Base-by-base conservation (phyloP, 2,888 invertebrate species). In the Ennomos fuscantarius region DNA sequence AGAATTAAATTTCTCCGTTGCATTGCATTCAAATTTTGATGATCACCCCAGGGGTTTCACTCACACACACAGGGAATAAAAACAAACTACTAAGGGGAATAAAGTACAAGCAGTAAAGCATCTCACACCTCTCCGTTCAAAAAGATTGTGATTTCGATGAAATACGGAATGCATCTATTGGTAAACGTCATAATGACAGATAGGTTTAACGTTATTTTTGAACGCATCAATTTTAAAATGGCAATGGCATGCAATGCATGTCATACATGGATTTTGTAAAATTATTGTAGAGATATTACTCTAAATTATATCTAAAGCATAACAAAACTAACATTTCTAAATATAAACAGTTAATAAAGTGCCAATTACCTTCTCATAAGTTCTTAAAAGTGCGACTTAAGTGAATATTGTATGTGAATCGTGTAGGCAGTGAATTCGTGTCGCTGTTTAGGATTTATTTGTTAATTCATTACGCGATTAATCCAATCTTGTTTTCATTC, bases 191-290 rank as follows among this genome's bases (percentile, higher is more conserved):
- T 24, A 63, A 49, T 79, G 78, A 75, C 80, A 75, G 73, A 73
- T 64, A 62, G 62, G 58, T 40, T 55, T 48, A 48, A 55, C 34
- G 65, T 58, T 69, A n/a, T 81, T 70, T 70, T 15, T 75, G 89
- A 91, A 91, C 88, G 89, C 86, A 81, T 76, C 83, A 60, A 74
- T 81, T 82, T 75, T 67, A 72, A 82, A 82, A 87, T 85, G 82
- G 84, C 82, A 87, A 88, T 89, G 87, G 89, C 87, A 89, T 86
- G 87, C 86, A 84, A 89, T 86, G 87, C 86, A 84, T 89, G 89
- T 89, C 89, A 89, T 82, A 78, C 71, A 49, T 82, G 81, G 86
- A 80, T 84, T 83, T 84, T 76, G 76, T 80, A 77, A 71, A 59
- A 42, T 40, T 71, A 76, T 82, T 83, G 77, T 76, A 74, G 64